Conservation (phyloP, 2,888 invertebrate genomes). For the Altica lythri region DNA sequence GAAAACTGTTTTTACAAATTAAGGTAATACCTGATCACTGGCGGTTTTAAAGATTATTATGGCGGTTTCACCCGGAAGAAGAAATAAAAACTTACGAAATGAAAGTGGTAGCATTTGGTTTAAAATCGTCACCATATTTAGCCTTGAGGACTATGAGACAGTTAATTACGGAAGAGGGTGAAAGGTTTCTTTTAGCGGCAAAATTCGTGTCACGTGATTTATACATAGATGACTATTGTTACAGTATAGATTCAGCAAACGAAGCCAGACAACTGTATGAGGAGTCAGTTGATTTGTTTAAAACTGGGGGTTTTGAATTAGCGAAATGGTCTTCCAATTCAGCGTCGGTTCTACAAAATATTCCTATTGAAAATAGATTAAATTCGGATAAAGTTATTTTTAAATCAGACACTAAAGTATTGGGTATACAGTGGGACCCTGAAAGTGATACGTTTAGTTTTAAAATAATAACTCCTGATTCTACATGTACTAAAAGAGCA, state of each 20-base stretch:
- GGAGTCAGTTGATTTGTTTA: slow-evolving; percentile 11
- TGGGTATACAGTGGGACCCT: slow-evolving; percentile 21
- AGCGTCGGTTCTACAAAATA: background rate
- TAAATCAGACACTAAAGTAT: slow-evolving; percentile 12
- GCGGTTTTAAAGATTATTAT: slow-evolving; percentile 15
- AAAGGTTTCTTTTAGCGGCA: slow-evolving; percentile 6
- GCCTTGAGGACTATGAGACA: slow-evolving; percentile 10
- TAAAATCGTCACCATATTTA: slow-evolving; percentile 17
- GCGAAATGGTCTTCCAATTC: slow-evolving; percentile 18
- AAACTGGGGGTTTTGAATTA: slow-evolving; percentile 12
- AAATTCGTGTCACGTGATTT: background rate
- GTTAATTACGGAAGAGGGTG: background rate
- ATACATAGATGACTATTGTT: slow-evolving; percentile 8
- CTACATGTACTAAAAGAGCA: slow-evolving; percentile 4
- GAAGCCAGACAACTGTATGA: slow-evolving; percentile 7
- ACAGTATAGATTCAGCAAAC: background rate
- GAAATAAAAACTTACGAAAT: slow-evolving; percentile 12
- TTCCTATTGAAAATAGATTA: background rate
- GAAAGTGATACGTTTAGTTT: slow-evolving; percentile 12
- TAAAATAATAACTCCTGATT: background rate
- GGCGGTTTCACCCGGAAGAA: slow-evolving; percentile 10
- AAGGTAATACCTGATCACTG: slow-evolving; percentile 7
- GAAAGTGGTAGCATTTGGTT: slow-evolving; percentile 9
- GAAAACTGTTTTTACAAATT: slow-evolving; percentile 4
- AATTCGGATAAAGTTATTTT: background rate